Evolutionary conservation across 2,888 invertebrate species (phyloP).

Genomic region (Callosobruchus maculatus): DNA sequence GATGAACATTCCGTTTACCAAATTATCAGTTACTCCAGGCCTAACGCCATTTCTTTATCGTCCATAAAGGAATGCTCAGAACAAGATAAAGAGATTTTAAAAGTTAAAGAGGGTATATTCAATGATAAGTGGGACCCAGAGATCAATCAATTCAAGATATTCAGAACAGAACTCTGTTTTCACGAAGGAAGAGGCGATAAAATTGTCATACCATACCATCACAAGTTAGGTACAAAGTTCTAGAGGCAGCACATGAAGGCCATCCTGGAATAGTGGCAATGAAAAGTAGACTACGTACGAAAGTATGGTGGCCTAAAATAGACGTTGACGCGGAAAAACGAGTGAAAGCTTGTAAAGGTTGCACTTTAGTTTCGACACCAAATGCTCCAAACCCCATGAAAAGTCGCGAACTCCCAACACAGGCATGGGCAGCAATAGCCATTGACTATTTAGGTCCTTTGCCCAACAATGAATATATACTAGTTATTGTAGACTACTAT

Average conservation of each 20-base stretch:
- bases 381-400: conserved; percentile 19
- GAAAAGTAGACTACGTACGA: conserved; percentile 36
- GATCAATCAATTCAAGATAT: conserved; percentile 13
- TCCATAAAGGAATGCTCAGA: conserved; percentile 12
- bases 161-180: conserved; percentile 34
- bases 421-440: conserved; percentile 24
- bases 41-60: conserved; percentile 13
- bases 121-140: conserved; percentile 7
- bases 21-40: conserved; percentile 13
- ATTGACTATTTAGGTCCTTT: conserved; percentile 30
- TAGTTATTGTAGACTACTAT: conserved; percentile 33
- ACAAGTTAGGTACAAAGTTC: conserved; percentile 16
- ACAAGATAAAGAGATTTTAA: conserved; percentile 9
- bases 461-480: conserved; percentile 20
- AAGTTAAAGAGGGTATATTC: conserved; percentile 8
- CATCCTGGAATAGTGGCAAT: conserved; percentile 40
- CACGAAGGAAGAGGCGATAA: conserved; percentile 22
- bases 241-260: conserved; percentile 34
- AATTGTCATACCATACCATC: conserved; percentile 27
- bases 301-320: conserved; percentile 37
- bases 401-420: conserved; percentile 19
- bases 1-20: conserved; percentile 7
- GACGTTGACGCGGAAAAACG: conserved; percentile 26
- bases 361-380: conserved; percentile 19
- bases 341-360: conserved; percentile 20